Base-by-base conservation (phyloP, 1,140 invertebrate genomes). In the Pseudoatta argentina region DNA sequence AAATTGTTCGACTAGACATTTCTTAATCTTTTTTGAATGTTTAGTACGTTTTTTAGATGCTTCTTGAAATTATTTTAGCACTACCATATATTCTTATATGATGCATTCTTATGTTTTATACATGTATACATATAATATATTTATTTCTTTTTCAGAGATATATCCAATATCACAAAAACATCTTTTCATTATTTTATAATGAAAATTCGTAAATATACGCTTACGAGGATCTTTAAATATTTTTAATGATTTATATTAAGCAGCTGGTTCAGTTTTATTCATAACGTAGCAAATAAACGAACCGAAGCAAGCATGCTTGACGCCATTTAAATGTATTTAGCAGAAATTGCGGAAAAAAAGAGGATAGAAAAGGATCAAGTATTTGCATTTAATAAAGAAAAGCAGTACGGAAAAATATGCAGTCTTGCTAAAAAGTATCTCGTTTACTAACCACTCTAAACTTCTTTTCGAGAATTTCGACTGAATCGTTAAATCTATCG, bases 401-500 rank as follows among this genome's bases (percentile, higher is more conserved):
- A n/a, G 24, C 10, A 27, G 4, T 30, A 2, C 16, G 10, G 24
- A 78, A 48, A 27, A 77, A 48, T 39, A 34, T 48, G 57, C 39
- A 44, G 3, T 39, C 21, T 34, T 61, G 34, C 2, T 59, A 39
- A 59, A 67, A 48, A 48, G 34, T 61, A 61, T 44, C 55, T 63
- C 5, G 34, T 10, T 63, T 16, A 12, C 73, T 16, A 59, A 18
- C 7, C 34, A 39, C 7, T 34, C 61, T 1, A 7, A 27, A 55
- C 21, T 53, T 0, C 21, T 30, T 10, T 21, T 57, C 21, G 57
- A 63, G 51, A 72, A 6, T 61, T 73, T 83, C 39, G 21, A 4
- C 3, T 21, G 24, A 85, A 77, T 85, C 51, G 48, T 59, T 78
- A 48, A 77, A 66, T 59, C 34, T 44, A 3, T 66, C 61, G 24